A percentile compares a stretch with the other conserved stretches of the same genome.
These are phyloP conservation scores for Drosophila sp. DNA, from an alignment of 1,140 invertebrate species.

Conservation along the genomic window DNA sequence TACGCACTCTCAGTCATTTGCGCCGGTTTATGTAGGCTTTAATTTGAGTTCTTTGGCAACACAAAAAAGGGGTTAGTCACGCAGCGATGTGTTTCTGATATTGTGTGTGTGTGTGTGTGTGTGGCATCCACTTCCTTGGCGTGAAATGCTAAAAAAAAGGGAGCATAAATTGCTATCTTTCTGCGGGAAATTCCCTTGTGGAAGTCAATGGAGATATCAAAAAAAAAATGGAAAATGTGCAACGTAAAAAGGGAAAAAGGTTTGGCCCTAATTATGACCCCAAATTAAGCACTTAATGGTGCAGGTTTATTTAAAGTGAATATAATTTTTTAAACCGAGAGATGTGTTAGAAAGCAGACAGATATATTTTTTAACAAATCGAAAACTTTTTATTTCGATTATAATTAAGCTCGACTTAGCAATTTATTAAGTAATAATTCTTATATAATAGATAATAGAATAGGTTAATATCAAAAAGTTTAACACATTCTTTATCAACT, in stretches of 20 bases:
- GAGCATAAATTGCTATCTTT: conserved; percentile 30
- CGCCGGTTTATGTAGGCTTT: not conserved
- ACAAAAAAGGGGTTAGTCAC: conserved; percentile 21
- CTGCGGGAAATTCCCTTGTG: conserved; percentile 25
- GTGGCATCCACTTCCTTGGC: conserved; percentile 26
- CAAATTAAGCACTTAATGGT: conserved; percentile 42
- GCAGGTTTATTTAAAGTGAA: conserved; percentile 13
- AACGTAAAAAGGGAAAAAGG: conserved; percentile 24
- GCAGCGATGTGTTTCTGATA: conserved; percentile 2
- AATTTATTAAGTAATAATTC: no score
- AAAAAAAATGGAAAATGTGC: conserved; percentile 26
- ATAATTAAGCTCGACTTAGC: no score
- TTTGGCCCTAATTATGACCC: conserved; percentile 26
- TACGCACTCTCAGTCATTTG: conserved; percentile 23
- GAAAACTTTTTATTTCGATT: no score
- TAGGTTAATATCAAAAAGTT: no score
- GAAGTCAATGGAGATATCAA: conserved; percentile 30
- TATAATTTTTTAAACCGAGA: not conserved
- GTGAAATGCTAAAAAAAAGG: conserved; percentile 16
- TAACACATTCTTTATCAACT: not conserved
- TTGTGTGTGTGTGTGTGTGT: not conserved
- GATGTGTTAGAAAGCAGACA: no score
- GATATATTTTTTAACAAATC: no score
- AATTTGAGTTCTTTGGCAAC: not conserved
- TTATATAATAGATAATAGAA: no score